phyloP scores from a whole-genome alignment of 2,888 invertebrate genomes.

The Noctua comes region DNA sequence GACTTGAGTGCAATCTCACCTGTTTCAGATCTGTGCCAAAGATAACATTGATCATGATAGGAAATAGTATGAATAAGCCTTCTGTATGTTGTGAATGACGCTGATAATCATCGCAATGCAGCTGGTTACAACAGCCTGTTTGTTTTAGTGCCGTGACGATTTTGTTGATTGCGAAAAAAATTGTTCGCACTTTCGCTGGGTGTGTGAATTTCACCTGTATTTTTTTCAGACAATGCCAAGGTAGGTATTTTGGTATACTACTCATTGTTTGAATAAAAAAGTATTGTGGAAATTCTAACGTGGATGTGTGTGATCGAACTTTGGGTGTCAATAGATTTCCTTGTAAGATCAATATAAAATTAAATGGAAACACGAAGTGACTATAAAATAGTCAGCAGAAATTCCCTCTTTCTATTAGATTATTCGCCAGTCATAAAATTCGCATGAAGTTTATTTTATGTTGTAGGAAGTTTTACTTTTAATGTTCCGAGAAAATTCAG shows the following conservation, averaged over 20 bases:
- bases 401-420: conserved; percentile 2
- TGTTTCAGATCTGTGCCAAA: conserved; percentile 56
- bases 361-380: background rate
- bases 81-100: conserved; percentile 46
- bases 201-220: conserved; percentile 7
- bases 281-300: background rate
- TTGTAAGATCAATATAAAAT: background rate
- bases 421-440: conserved; percentile 26
- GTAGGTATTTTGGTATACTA: background rate
- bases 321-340: background rate
- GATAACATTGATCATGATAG: conserved; percentile 55
- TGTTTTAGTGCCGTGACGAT: conserved; percentile 38
- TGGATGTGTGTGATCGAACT: background rate
- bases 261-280: background rate
- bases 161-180: conserved; percentile 34
- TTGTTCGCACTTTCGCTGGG: conserved; percentile 24
- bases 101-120: conserved; percentile 53
- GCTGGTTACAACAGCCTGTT: conserved; percentile 39
- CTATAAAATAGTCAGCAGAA: conserved; percentile 12
- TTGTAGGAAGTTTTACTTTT: conserved; percentile 23
- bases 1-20: conserved; percentile 63
- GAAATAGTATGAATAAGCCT: conserved; percentile 39
- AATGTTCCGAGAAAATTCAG: conserved; percentile 22
- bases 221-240: conserved; percentile 7
- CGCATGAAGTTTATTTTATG: conserved; percentile 22